Conservation (phyloP, 2,888 invertebrate species). For the Rhaphigaster nebulosa region DNA sequence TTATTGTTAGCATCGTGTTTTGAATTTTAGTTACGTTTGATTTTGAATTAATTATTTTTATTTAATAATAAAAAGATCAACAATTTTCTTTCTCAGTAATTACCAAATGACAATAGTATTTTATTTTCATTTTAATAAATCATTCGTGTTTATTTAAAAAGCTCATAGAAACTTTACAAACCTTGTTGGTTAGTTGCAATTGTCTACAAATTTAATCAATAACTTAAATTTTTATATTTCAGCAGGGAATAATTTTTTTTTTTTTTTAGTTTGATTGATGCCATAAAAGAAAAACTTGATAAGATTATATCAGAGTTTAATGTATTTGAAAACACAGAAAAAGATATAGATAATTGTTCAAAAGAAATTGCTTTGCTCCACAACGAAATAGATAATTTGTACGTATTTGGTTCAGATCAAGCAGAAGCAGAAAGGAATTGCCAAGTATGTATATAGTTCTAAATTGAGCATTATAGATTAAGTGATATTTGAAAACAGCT, state of each 20-base stretch:
- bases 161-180: neutral
- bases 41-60: neutral
- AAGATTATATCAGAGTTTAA: slow-evolving; percentile 82
- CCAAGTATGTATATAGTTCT: slow-evolving; percentile 66
- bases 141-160: neutral
- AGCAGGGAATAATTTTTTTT: slow-evolving; percentile 51
- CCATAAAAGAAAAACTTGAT: slow-evolving; percentile 81
- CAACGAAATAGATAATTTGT: slow-evolving; percentile 78
- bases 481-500: no score
- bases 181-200: neutral
- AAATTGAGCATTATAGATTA: neutral
- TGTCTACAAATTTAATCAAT: neutral
- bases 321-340: slow-evolving; percentile 81
- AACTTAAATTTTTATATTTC: neutral
- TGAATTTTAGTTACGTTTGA: neutral
- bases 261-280: slow-evolving; percentile 82
- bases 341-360: slow-evolving; percentile 77
- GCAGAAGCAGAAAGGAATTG: slow-evolving; percentile 72
- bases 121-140: neutral
- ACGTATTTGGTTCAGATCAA: slow-evolving; percentile 84
- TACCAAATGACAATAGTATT: neutral
- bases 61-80: neutral
- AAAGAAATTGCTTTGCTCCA: slow-evolving; percentile 76
- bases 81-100: neutral
- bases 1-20: neutral